Evolutionary conservation across 2,888 invertebrate species (phyloP).

Genomic region (Thecocarcelia acutangulata): DNA sequence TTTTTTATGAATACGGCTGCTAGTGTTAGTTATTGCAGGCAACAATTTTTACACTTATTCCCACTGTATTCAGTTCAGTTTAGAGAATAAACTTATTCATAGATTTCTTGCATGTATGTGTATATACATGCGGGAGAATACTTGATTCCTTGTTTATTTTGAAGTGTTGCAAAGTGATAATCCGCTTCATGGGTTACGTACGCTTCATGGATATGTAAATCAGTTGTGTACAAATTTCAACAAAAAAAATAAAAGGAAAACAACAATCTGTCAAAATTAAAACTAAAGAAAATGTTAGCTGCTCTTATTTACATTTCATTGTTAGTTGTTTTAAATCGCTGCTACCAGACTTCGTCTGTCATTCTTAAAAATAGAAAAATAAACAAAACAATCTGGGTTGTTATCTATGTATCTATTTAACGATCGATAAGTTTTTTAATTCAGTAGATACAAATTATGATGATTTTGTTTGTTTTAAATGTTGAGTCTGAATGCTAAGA

Average conservation of each 20-base stretch:
- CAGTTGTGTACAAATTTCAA: slow-evolving; percentile 70
- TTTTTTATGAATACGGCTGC: too few relatives aligned
- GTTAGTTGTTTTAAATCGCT: background rate
- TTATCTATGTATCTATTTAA: slow-evolving; percentile 30
- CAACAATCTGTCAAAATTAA: slow-evolving; percentile 28
- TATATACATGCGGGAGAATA: slow-evolving; percentile 1
- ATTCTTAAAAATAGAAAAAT: background rate
- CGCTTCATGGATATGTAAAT: slow-evolving; percentile 74
- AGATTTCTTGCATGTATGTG: background rate
- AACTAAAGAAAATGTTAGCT: slow-evolving; percentile 14
- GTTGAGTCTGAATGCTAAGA: background rate
- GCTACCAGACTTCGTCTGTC: slow-evolving; percentile 4
- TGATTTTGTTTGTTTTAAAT: slow-evolving; percentile 24
- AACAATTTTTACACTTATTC: too few relatives aligned
- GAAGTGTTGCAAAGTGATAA: slow-evolving; percentile 61
- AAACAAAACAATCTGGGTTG: slow-evolving; percentile 9
- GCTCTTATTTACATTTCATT: slow-evolving; percentile 34
- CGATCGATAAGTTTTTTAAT: slow-evolving; percentile 17
- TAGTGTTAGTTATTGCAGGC: too few relatives aligned
- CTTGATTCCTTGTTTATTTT: slow-evolving; percentile 2
- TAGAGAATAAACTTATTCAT: background rate
- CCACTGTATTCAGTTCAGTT: background rate
- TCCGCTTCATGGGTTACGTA: slow-evolving; percentile 68
- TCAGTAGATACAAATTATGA: background rate
- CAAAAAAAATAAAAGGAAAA: slow-evolving; percentile 7